A percentile compares a stretch with the other conserved stretches of the same genome.
Conservation (phyloP, 2,888 invertebrate genomes). For the Oxyteleia sp. region DNA sequence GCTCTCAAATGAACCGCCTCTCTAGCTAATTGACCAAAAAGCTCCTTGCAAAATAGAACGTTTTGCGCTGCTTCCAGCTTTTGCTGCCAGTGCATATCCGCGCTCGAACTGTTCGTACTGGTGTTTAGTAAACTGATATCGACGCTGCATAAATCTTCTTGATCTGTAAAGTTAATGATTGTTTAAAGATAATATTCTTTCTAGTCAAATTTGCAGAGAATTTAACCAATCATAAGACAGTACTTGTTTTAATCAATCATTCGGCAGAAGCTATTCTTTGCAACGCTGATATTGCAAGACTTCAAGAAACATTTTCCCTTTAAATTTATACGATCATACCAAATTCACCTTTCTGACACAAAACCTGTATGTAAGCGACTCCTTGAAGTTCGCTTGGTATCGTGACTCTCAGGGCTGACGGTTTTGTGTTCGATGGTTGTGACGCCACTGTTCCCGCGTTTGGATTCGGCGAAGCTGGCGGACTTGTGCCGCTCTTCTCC, state of each 20-base stretch:
- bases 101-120: slow-evolving; percentile 91
- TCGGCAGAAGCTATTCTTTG: too few species aligned
- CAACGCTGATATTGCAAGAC: too few species aligned
- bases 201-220: too few species aligned
- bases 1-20: slow-evolving; percentile 98
- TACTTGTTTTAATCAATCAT: too few species aligned
- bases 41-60: slow-evolving; percentile 98
- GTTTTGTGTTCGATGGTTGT: slow-evolving; percentile 88
- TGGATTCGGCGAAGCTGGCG: slow-evolving; percentile 89
- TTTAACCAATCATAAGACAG: too few species aligned
- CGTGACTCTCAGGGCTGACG: slow-evolving; percentile 95
- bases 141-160: slow-evolving; percentile 95
- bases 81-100: slow-evolving; percentile 97
- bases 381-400: slow-evolving; percentile 98
- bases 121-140: slow-evolving; percentile 93
- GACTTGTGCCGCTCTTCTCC: slow-evolving; percentile 88
- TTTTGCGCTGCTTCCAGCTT: slow-evolving; percentile 99
- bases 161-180: slow-evolving; percentile 89
- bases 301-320: too few species aligned
- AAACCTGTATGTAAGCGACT: slow-evolving; percentile 97
- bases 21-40: slow-evolving; percentile 97
- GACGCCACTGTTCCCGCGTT: slow-evolving; percentile 87
- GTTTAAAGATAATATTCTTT: too few species aligned
- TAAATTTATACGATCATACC: too few species aligned
- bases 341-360: slow-evolving; percentile 94